phyloP scores from a whole-genome alignment of 2,113 vertebrate genomes.

The Sinocyclocheilus grahami region DNA sequence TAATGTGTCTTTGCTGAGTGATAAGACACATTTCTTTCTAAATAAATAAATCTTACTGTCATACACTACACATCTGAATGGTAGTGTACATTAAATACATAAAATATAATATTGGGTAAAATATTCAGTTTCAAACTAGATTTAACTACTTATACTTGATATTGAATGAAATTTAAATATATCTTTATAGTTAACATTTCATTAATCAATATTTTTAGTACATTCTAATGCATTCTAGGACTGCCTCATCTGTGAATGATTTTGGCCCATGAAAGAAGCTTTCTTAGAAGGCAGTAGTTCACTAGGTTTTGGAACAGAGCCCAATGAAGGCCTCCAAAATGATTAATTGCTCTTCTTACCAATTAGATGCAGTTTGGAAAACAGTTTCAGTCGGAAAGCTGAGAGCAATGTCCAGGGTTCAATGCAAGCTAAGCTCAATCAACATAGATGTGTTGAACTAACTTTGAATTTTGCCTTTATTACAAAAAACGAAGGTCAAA shows the following conservation, averaged over 20 bases:
- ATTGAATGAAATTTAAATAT: too few relatives aligned
- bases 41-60: too few relatives aligned
- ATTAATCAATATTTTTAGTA: neutral
- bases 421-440: neutral
- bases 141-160: too few relatives aligned
- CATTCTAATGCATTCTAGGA: neutral
- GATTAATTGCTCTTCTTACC: neutral
- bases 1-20: too few relatives aligned
- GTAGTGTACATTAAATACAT: too few relatives aligned
- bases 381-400: neutral
- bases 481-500: neutral
- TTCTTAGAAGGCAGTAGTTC: neutral
- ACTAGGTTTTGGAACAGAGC: neutral
- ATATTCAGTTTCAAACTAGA: too few relatives aligned
- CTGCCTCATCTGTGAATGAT: neutral
- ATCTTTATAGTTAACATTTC: too few relatives aligned
- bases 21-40: too few relatives aligned
- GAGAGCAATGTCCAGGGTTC: neutral
- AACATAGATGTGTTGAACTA: neutral
- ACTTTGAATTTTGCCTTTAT: neutral
- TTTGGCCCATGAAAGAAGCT: neutral
- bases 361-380: neutral
- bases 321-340: neutral
- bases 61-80: too few relatives aligned
- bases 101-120: too few relatives aligned